Evolutionary conservation across 1,140 invertebrate species (phyloP), one percentile per base, ranked within the genome.

Genomic region (Triops cancriformis): DNA sequence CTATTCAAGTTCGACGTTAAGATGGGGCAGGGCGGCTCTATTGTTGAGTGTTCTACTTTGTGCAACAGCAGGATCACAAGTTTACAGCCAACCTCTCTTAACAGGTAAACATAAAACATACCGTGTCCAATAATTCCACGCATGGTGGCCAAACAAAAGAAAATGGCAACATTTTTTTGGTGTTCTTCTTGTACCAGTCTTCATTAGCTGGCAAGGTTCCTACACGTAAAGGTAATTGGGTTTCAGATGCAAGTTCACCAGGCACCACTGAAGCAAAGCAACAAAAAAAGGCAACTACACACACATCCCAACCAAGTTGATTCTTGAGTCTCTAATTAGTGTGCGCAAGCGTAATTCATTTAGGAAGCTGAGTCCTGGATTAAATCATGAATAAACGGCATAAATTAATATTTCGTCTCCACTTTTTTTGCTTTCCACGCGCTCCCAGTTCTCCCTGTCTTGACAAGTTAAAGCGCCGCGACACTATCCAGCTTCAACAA

Each of bases 11-110:
- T 64, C 51, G 51, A 64, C 51, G 18, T 64, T 64, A 64, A 64
- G 51, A 64, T 64, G 14, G 51, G 51, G 51, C 51, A 64, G 51
- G 51, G 51, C 51, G 6, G 51, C 51, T 10, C 51, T 64, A 64
- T 64, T 64, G 51, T 64, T 64, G 51, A 23, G 51, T 64, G 51
- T 64, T 64, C 18, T 64, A 64, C n/a, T 64, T 64, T 64, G 51
- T 64, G 51, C 51, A 64, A 64, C 51, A 64, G 51, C 51, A 23
- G 51, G 51, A 64, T 23, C 51, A 0, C 2, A 18, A 64, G 51
- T 23, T 64, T 14, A 64, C 51, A 64, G 51, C 51, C 51, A 64
- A 64, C 51, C 51, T 64, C 51, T 64, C 23, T 9, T 64, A 0
- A 18, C 51, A 64, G 51, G 51, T 64, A 64, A 64, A 64, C 51